Percentiles rank a stretch among this genome's conserved stretches.
Evolutionary conservation across 2,113 vertebrate species (phyloP).

Genomic region (Pholis gunnellus): DNA sequence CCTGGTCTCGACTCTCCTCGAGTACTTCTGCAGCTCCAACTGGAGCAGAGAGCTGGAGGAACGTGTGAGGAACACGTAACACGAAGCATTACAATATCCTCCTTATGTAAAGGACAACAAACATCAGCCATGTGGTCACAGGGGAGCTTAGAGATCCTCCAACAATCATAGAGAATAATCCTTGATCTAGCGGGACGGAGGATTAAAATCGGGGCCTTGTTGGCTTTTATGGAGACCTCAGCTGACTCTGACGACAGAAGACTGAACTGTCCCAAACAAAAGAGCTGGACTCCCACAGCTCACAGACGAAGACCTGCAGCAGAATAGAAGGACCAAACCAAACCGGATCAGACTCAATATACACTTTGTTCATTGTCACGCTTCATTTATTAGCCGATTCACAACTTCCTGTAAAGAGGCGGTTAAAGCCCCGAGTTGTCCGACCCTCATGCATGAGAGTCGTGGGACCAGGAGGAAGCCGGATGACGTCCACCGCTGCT

Average conservation of each 20-base stretch:
- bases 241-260: not conserved
- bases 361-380: too few relatives aligned
- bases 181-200: conserved; percentile 30
- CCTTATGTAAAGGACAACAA: not conserved
- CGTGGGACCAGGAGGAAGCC: too few relatives aligned
- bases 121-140: conserved; percentile 4
- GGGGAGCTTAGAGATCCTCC: not conserved
- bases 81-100: not conserved
- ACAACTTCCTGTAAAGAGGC: conserved; percentile 4
- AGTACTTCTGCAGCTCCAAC: too few relatives aligned
- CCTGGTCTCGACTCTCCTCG: too few relatives aligned
- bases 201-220: conserved; percentile 45
- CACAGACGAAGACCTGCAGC: too few relatives aligned
- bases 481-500: too few relatives aligned
- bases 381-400: not conserved
- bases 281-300: too few relatives aligned
- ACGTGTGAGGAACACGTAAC: not conserved
- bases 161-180: conserved; percentile 56
- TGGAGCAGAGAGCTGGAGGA: too few relatives aligned
- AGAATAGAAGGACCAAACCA: too few relatives aligned
- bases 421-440: not conserved
- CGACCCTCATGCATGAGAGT: conserved; percentile 25
- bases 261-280: not conserved
- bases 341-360: too few relatives aligned
- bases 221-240: conserved; percentile 9